phyloP scores from a whole-genome alignment of 2,888 invertebrate species.

The Entomobrya multifasciata region DNA sequence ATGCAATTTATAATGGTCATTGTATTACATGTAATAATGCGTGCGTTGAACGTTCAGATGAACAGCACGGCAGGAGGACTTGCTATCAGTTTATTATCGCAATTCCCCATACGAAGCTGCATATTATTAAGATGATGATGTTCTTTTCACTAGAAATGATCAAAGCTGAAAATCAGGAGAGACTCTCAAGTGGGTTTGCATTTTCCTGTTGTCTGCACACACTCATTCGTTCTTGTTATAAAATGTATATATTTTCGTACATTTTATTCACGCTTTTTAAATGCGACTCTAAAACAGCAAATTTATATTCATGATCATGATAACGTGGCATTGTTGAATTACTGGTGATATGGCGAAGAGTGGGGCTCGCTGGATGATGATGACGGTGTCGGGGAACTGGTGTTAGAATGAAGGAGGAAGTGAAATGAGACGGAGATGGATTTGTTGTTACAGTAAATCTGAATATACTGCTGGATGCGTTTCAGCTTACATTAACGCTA shows the following conservation, averaged over 20 bases:
- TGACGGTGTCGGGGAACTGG: background rate
- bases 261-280: conserved; percentile 2
- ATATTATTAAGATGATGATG: conserved; percentile 48
- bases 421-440: conserved; percentile 59
- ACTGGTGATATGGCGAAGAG: background rate
- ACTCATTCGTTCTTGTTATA: no score
- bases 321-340: background rate
- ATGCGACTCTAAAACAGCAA: conserved; percentile 38
- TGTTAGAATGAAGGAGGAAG: conserved; percentile 33
- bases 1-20: conserved; percentile 28
- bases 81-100: conserved; percentile 42
- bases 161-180: conserved; percentile 4
- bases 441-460: conserved; percentile 48
- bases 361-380: no score
- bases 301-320: conserved; percentile 61
- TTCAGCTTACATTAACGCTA: no score
- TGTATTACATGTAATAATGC: background rate
- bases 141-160: conserved; percentile 44
- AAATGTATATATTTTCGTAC: no score
- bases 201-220: conserved; percentile 33
- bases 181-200: conserved; percentile 38
- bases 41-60: background rate
- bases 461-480: conserved; percentile 25
- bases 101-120: conserved; percentile 43
- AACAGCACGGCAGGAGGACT: background rate